Evolutionary conservation across 2,888 invertebrate species (phyloP).

Genomic region (Drosophila tripunctata): DNA sequence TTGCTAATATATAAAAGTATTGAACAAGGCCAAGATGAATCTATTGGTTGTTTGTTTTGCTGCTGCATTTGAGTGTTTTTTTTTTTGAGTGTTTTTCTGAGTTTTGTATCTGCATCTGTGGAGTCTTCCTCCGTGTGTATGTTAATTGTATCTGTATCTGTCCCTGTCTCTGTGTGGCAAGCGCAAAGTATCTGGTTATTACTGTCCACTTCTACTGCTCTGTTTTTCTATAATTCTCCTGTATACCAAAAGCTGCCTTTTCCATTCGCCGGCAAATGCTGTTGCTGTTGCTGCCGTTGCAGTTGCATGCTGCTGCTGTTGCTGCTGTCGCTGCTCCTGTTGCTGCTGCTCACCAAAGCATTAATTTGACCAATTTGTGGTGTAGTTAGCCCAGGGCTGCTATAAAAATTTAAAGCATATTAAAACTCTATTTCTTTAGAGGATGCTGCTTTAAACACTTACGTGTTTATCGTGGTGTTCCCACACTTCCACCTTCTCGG

Average conservation of each 20-base stretch:
- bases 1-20: slow-evolving; percentile 23
- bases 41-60: not conserved
- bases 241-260: slow-evolving; percentile 21
- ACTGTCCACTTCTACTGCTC: slow-evolving; percentile 26
- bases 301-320: slow-evolving; percentile 3
- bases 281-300: slow-evolving; percentile 9
- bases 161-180: slow-evolving; percentile 20
- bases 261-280: slow-evolving; percentile 6
- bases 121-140: not conserved
- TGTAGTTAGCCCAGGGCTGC: slow-evolving; percentile 82
- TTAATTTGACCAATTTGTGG: slow-evolving; percentile 83
- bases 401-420: slow-evolving; percentile 2
- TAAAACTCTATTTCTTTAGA: not conserved
- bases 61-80: slow-evolving; percentile 14
- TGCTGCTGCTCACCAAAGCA: slow-evolving; percentile 45
- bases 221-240: slow-evolving; percentile 14
- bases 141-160: slow-evolving; percentile 2
- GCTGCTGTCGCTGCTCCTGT: slow-evolving; percentile 16
- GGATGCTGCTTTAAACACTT: slow-evolving; percentile 40
- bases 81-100: not conserved
- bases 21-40: slow-evolving; percentile 42
- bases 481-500: slow-evolving; percentile 84
- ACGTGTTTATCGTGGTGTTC: slow-evolving; percentile 84
- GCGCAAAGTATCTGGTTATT: slow-evolving; percentile 37
- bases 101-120: not conserved